Percentiles rank a stretch among this genome's conserved stretches.
These are phyloP conservation scores for Lycia hirtaria DNA, from an alignment of 2,888 invertebrate genomes.

Conservation along the genomic window DNA sequence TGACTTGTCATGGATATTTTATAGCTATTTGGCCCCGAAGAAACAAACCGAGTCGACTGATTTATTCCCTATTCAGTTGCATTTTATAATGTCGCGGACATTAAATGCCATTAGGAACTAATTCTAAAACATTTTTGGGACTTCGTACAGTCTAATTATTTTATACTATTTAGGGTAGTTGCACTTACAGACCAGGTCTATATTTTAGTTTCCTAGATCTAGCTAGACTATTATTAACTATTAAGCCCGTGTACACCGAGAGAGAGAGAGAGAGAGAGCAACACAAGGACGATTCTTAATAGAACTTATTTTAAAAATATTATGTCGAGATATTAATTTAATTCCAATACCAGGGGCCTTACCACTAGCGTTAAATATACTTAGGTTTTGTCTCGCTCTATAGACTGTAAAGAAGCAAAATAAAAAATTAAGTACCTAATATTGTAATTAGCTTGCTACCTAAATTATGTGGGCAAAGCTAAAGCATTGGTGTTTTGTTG, in stretches of 20 bases:
- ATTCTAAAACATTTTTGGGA: slow-evolving; percentile 39
- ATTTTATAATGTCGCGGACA: slow-evolving; percentile 44
- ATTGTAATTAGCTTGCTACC: no score
- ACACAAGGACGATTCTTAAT: neutral
- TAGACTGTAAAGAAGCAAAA: no score
- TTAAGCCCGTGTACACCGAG: neutral
- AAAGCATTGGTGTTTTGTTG: no score
- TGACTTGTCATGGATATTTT: slow-evolving; percentile 80
- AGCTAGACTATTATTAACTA: slow-evolving; percentile 20
- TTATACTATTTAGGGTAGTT: slow-evolving; percentile 23
- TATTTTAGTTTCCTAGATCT: slow-evolving; percentile 20
- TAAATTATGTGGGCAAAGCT: no score
- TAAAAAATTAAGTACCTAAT: no score
- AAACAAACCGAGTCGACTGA: slow-evolving; percentile 70
- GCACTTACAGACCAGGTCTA: slow-evolving; percentile 30
- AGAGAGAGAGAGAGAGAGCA: neutral
- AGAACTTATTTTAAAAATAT: no score
- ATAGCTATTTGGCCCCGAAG: slow-evolving; percentile 81
- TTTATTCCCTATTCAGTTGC: slow-evolving; percentile 56
- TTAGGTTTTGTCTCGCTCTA: no score
- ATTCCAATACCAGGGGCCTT: no score
- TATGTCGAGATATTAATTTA: no score
- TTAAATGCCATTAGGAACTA: slow-evolving; percentile 65
- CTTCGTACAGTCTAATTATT: slow-evolving; percentile 34
- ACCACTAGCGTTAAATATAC: no score